Evolutionary conservation across 2,797 vertebrate species (phyloP).

Genomic region (Sternotherus odoratus): DNA sequence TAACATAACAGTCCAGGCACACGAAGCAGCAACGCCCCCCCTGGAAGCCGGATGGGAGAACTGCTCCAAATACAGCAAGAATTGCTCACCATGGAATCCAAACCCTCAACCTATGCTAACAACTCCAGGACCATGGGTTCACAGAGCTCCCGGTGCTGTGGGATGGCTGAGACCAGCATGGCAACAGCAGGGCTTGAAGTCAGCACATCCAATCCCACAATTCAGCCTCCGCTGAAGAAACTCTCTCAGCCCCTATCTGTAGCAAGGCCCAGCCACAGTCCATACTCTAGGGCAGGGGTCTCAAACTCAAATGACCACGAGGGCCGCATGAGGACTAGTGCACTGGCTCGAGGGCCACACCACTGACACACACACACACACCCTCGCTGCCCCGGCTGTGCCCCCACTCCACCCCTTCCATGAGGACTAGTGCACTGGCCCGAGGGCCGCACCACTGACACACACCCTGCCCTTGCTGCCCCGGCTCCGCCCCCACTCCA

Average conservation of each 20-base stretch:
- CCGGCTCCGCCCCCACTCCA: too few relatives aligned
- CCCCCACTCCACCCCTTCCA: too few relatives aligned
- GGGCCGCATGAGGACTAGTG: too few relatives aligned
- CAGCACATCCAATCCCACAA: neutral
- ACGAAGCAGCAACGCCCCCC: too few relatives aligned
- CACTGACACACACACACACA: too few relatives aligned
- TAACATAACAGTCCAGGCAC: neutral
- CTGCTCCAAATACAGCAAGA: neutral
- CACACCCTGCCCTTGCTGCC: too few relatives aligned
- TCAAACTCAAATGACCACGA: too few relatives aligned
- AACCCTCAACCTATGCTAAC: neutral
- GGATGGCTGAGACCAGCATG: neutral
- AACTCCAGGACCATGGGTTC: neutral
- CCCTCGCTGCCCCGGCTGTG: too few relatives aligned
- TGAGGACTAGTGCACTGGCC: too few relatives aligned
- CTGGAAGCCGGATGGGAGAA: neutral
- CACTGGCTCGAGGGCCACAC: too few relatives aligned
- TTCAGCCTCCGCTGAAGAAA: neutral
- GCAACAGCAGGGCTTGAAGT: neutral
- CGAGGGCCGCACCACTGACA: too few relatives aligned
- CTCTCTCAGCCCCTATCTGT: neutral
- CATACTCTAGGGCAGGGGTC: neutral
- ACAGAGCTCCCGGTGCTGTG: neutral
- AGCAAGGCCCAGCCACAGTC: neutral
- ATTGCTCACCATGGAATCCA: neutral